phyloP scores from a whole-genome alignment of 2,888 invertebrate genomes.

The Archips xylosteana region DNA sequence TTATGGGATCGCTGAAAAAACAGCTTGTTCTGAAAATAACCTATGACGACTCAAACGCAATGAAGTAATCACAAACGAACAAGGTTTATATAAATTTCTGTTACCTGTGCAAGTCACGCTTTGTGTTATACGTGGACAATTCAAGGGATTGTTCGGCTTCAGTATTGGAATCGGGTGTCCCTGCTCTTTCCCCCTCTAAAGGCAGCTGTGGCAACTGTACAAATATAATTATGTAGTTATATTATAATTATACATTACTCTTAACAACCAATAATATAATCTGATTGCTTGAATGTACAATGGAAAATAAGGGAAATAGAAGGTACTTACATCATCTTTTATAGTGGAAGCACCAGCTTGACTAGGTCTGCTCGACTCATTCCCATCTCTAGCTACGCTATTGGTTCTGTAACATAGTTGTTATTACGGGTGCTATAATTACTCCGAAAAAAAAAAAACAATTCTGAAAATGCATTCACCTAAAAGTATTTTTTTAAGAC shows the following conservation, averaged over 20 bases:
- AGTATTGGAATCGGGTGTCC: slow-evolving; percentile 53
- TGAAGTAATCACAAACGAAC: too few relatives aligned
- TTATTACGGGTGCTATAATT: neutral
- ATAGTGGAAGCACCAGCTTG: slow-evolving; percentile 76
- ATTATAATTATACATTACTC: neutral
- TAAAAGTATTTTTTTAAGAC: too few relatives aligned
- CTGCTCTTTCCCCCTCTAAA: slow-evolving; percentile 58
- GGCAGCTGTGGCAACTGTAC: slow-evolving; percentile 66
- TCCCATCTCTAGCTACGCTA: slow-evolving; percentile 57
- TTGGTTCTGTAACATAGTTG: slow-evolving; percentile 55
- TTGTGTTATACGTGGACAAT: slow-evolving; percentile 60
- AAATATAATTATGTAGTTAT: slow-evolving; percentile 7
- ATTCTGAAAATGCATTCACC: too few relatives aligned
- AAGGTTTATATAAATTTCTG: neutral
- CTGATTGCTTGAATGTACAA: neutral
- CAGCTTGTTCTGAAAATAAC: too few relatives aligned
- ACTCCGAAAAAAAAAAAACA: too few relatives aligned
- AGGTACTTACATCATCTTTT: slow-evolving; percentile 73
- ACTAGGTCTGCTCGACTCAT: slow-evolving; percentile 67
- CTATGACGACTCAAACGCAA: too few relatives aligned
- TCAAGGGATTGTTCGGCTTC: slow-evolving; percentile 70
- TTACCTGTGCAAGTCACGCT: slow-evolving; percentile 41
- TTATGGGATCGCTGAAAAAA: too few relatives aligned
- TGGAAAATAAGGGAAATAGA: neutral
- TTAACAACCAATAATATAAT: neutral